Evolutionary conservation across 1,140 invertebrate species (phyloP).

Genomic region (Drosophila lacteicornis): DNA sequence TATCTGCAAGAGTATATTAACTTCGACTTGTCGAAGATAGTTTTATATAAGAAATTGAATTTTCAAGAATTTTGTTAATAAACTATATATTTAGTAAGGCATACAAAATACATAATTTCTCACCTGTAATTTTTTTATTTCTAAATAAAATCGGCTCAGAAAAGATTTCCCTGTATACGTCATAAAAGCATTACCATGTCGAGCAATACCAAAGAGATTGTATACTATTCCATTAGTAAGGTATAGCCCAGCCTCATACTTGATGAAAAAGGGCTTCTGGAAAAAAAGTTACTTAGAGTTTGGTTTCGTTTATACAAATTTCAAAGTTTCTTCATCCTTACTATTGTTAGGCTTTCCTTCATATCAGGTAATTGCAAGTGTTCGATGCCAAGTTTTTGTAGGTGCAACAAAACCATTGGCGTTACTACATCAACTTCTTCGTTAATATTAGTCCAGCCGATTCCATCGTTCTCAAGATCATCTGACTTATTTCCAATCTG

Average conservation of each 20-base stretch:
- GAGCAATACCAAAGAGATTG: constrained; percentile 63
- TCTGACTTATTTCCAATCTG: constrained; percentile 2
- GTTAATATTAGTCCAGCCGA: constrained; percentile 75
- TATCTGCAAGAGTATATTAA: too few relatives aligned
- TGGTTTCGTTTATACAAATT: neutral
- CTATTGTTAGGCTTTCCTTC: constrained; percentile 61
- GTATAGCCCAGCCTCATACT: constrained; percentile 64
- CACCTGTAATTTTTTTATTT: constrained; percentile 74
- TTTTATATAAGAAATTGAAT: too few relatives aligned
- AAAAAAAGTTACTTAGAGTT: neutral
- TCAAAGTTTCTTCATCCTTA: constrained; percentile 33
- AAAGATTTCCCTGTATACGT: constrained; percentile 77
- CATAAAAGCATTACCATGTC: constrained; percentile 70
- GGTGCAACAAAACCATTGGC: constrained; percentile 68
- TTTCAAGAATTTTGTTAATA: too few relatives aligned
- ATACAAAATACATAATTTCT: neutral
- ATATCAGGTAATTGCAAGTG: constrained; percentile 73
- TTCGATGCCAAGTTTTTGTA: constrained; percentile 67
- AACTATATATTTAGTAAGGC: too few relatives aligned
- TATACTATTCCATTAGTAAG: constrained; percentile 75
- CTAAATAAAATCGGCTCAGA: constrained; percentile 66
- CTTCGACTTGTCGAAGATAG: too few relatives aligned
- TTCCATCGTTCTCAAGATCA: constrained; percentile 43
- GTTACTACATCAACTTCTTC: constrained; percentile 77
- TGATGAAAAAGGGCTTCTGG: constrained; percentile 71